Conservation (phyloP, 1,140 invertebrate species). For the Trachymyrmex septentrionalis region DNA sequence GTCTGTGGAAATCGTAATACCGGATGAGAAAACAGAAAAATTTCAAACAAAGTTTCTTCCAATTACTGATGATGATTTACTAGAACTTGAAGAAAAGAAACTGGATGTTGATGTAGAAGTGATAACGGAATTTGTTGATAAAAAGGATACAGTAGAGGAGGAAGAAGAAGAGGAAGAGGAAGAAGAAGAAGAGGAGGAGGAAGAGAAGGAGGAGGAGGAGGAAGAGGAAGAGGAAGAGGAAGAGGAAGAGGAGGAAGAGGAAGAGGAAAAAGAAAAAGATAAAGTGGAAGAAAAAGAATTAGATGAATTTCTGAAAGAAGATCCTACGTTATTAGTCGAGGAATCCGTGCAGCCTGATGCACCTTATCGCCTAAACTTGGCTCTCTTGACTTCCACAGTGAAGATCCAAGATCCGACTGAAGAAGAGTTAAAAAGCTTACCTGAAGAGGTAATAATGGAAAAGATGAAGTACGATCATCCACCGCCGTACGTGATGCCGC, state of each 20-base stretch:
- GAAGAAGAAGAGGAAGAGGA: conserved; percentile 64
- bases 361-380: conserved; percentile 80
- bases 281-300: conserved; percentile 34
- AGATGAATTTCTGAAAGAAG: conserved; percentile 64
- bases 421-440: conserved; percentile 56
- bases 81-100: conserved; percentile 48
- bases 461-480: conserved; percentile 80
- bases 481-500: conserved; percentile 80
- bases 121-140: neutral
- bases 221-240: conserved; percentile 46
- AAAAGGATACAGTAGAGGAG: conserved; percentile 56
- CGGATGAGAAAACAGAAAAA: conserved; percentile 55
- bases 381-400: conserved; percentile 79
- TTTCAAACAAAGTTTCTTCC: conserved; percentile 81
- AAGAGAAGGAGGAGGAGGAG: conserved; percentile 64
- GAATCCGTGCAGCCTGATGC: conserved; percentile 77
- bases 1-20: conserved; percentile 44
- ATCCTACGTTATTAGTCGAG: conserved; percentile 67
- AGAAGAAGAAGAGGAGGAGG: conserved; percentile 60
- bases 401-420: conserved; percentile 70
- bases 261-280: conserved; percentile 60
- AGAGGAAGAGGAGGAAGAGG: conserved; percentile 62
- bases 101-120: neutral
- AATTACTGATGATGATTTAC: conserved; percentile 79
- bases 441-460: conserved; percentile 75